Evolutionary conservation across 2,888 invertebrate genomes (phyloP), one percentile per base, ranked within the genome.

Genomic region (Trissolcus brochymenae): DNA sequence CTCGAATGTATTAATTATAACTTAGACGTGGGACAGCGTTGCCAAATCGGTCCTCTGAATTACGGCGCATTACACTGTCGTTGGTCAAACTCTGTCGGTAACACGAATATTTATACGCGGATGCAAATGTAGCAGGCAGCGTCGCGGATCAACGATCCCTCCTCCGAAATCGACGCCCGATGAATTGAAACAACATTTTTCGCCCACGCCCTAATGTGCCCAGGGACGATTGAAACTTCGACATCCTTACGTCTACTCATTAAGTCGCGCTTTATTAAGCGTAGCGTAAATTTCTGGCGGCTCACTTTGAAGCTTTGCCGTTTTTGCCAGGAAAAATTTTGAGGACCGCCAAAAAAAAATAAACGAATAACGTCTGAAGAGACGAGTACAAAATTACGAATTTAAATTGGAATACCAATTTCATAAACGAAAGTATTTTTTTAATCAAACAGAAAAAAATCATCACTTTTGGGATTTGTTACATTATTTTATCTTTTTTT

Each of bases 1-100:
- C 74, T 78, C 66, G 61, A 74, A 78, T 67, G 78, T 74, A 78
- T 78, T 78, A 78, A 78, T 78, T 78, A 74, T 74, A 78, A 78
- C 78, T 71, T 78, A 65, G 62, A 74, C 71, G 70, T 67, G 70
- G 59, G 67, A 55, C 78, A 62, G 67, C 67, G 74, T 78, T 78
- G 71, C 74, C 78, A 78, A 78, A 78, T 78, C 78, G 61, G 57
- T 62, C 74, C 43, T 54, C 74, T 62, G 74, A 74, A 78, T 78
- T 71, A 74, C 74, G 67, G 59, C 73, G 61, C 74, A 64, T 74
- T 35, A 35, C 62, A 65, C 60, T 67, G 50, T 74, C 68, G 77
- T 70, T 64, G 68, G 64, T 73, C 65, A 68, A 78, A 78, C 78
- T 78, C 78, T 40, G 78, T 66, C 73, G 74, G 78, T 78, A 74